These are phyloP conservation scores for Camponotus vicinus DNA, from an alignment of 1,140 invertebrate species.

Conservation along the genomic window DNA sequence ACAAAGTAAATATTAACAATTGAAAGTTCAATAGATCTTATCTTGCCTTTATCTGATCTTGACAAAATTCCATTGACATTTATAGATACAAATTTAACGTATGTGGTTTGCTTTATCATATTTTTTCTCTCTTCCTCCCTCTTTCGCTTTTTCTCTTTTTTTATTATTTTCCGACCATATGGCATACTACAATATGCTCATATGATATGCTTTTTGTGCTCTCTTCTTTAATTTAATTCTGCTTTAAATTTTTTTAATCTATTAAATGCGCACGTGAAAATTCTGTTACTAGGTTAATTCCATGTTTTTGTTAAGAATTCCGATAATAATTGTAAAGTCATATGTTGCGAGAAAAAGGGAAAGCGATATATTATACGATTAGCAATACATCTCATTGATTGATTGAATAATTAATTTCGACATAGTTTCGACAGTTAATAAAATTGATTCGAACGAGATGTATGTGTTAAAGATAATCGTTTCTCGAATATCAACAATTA, in stretches of 20 bases:
- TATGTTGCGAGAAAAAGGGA: neutral
- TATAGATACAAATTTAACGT: neutral
- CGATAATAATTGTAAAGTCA: conserved; percentile 11
- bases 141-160: neutral
- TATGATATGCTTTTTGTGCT: neutral
- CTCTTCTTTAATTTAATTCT: neutral
- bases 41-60: neutral
- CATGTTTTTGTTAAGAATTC: conserved; percentile 27
- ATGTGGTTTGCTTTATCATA: neutral
- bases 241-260: conserved; percentile 21
- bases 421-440: neutral
- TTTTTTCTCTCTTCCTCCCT: neutral
- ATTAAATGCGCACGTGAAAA: neutral
- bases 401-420: neutral
- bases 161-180: neutral
- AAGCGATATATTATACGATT: neutral
- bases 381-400: conserved; percentile 15
- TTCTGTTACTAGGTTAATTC: conserved; percentile 1
- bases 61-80: neutral
- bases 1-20: neutral
- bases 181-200: neutral
- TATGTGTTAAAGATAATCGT: neutral
- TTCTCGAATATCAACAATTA: conserved; percentile 47
- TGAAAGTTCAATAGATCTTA: neutral
- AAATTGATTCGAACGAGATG: neutral